Evolutionary conservation across 2,888 invertebrate genomes (phyloP).

Genomic region (Amblyteles armatorius): DNA sequence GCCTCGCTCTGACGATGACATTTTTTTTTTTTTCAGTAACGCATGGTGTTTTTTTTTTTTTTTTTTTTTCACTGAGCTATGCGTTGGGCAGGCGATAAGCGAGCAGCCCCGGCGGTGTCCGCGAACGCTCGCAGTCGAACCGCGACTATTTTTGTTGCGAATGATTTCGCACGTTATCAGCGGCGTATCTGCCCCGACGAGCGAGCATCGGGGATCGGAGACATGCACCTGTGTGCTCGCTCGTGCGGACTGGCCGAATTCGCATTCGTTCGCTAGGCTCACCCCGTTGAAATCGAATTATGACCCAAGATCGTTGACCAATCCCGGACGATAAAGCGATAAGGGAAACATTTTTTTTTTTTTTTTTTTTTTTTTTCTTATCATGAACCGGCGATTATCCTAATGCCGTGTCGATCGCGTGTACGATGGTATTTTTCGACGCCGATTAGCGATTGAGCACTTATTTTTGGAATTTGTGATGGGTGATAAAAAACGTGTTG

Average conservation of each 20-base stretch:
- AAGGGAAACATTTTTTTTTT: background rate
- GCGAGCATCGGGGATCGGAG: slow-evolving; percentile 1
- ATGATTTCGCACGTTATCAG: slow-evolving; percentile 35
- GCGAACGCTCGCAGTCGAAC: slow-evolving; percentile 17
- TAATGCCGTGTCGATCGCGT: background rate
- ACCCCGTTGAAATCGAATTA: background rate
- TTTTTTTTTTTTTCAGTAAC: slow-evolving; percentile 35
- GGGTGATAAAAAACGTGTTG: background rate
- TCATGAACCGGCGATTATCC: background rate
- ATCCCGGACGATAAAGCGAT: slow-evolving; percentile 14
- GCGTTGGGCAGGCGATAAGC: background rate
- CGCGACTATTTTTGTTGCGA: slow-evolving; percentile 28
- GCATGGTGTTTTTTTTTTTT: slow-evolving; percentile 37
- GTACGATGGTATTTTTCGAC: background rate
- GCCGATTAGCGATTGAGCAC: background rate
- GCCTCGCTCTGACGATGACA: background rate
- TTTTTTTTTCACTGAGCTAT: slow-evolving; percentile 10
- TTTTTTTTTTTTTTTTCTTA: background rate
- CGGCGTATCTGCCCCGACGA: slow-evolving; percentile 18
- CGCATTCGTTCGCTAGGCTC: background rate
- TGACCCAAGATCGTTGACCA: slow-evolving; percentile 23
- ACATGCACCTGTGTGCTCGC: slow-evolving; percentile 18
- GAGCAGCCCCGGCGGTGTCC: background rate
- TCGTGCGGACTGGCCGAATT: background rate
- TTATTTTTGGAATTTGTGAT: background rate